Conservation (phyloP, 2,888 invertebrate genomes). For the Andrena bicolor region DNA sequence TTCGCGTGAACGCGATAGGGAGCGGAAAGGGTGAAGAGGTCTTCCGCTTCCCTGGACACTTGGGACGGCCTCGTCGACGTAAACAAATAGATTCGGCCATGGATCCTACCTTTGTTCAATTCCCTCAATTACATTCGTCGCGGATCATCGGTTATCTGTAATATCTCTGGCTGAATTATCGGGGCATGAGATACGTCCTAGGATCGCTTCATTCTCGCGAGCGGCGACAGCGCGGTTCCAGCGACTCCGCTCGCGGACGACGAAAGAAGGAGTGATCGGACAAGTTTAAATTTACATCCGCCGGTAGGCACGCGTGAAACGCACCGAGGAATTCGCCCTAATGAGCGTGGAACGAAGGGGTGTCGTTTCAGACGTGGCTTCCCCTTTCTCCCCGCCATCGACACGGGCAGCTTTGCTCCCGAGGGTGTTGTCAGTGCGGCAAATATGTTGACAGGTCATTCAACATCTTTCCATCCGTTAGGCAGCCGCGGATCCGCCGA, state of each 20-base stretch:
- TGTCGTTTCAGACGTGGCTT: slow-evolving; percentile 70
- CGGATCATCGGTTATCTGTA: not conserved
- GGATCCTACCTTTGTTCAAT: not conserved
- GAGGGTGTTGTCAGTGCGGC: slow-evolving; percentile 75
- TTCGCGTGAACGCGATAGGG: slow-evolving; percentile 64
- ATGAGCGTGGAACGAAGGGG: slow-evolving; percentile 79
- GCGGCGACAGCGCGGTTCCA: not conserved
- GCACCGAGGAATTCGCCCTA: slow-evolving; percentile 74
- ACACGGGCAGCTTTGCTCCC: slow-evolving; percentile 42
- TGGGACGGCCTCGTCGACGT: slow-evolving; percentile 50
- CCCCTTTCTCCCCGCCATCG: slow-evolving; percentile 52
- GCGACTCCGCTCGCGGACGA: slow-evolving; percentile 10
- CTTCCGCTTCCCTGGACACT: slow-evolving; percentile 52
- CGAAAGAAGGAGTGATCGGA: slow-evolving; percentile 41
- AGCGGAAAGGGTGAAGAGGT: slow-evolving; percentile 47
- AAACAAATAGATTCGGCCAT: not conserved
- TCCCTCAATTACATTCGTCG: not conserved
- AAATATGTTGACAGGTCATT: slow-evolving; percentile 81
- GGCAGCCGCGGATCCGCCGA: slow-evolving; percentile 40
- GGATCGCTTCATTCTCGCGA: not conserved
- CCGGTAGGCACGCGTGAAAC: slow-evolving; percentile 71
- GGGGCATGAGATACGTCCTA: not conserved
- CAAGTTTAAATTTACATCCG: slow-evolving; percentile 71
- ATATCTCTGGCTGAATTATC: not conserved
- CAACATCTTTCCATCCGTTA: slow-evolving; percentile 68